A percentile compares a stretch with the other conserved stretches of the same genome.
Evolutionary conservation across 2,797 vertebrate genomes (phyloP).

Genomic region (Gambelia wislizenii): DNA sequence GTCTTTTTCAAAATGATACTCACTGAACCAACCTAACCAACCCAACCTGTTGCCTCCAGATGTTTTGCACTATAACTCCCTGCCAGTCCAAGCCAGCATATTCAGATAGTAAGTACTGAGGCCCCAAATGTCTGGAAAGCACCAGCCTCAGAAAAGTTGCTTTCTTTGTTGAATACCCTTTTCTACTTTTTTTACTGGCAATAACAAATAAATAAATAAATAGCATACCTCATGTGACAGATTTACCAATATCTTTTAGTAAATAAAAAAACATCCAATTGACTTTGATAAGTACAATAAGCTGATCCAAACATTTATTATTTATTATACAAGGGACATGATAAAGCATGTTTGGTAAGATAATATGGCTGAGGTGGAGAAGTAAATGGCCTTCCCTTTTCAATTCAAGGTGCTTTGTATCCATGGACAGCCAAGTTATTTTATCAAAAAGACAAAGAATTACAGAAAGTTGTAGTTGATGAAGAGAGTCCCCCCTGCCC

Average conservation of each 20-base stretch:
- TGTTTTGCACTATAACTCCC: too few species aligned
- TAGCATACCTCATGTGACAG: neutral
- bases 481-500: neutral
- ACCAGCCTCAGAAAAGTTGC: too few species aligned
- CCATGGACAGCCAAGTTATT: neutral
- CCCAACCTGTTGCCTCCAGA: too few species aligned
- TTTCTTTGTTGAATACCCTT: too few species aligned
- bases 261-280: too few species aligned
- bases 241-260: neutral
- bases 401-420: neutral
- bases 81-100: too few species aligned
- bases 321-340: neutral
- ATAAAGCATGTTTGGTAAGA: neutral
- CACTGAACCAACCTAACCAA: too few species aligned
- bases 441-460: neutral
- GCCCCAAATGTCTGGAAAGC: too few species aligned
- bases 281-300: neutral
- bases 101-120: too few species aligned
- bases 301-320: neutral
- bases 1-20: too few species aligned
- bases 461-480: neutral
- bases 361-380: neutral
- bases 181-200: too few species aligned
- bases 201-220: too few species aligned
- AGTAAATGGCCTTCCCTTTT: neutral